Conservation (phyloP, 2,888 invertebrate genomes). For the Diaperis boleti region DNA sequence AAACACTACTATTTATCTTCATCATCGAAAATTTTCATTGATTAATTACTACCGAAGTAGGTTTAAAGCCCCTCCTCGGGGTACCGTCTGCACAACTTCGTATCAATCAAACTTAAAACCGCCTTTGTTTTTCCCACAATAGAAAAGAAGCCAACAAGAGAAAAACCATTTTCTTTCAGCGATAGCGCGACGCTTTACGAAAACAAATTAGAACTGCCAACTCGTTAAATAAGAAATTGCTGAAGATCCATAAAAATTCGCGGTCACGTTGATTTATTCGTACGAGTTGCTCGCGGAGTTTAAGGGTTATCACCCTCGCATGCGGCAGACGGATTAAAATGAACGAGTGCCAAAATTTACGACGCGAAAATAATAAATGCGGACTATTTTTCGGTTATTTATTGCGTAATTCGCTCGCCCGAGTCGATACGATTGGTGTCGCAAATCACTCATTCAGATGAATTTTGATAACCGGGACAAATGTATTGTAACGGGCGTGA, state of each 20-base stretch:
- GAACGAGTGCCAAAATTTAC: constrained; percentile 5
- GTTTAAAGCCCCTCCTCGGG: constrained; percentile 5
- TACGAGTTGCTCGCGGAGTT: neutral
- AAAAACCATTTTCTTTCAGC: constrained; percentile 4
- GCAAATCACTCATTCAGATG: neutral
- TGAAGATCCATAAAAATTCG: neutral
- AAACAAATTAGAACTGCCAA: constrained; percentile 20
- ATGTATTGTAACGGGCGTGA: too few species aligned
- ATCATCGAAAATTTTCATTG: constrained; percentile 5
- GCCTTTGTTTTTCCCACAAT: constrained; percentile 19
- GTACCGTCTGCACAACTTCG: constrained; percentile 8
- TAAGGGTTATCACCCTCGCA: neutral
- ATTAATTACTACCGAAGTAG: constrained; percentile 13
- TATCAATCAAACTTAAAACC: constrained; percentile 8
- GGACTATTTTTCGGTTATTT: constrained; percentile 1
- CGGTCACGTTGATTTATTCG: constrained; percentile 2
- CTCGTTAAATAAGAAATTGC: constrained; percentile 14
- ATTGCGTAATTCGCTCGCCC: neutral
- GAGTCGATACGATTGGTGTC: neutral
- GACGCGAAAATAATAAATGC: neutral
- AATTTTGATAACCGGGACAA: neutral
- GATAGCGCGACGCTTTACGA: constrained; percentile 6
- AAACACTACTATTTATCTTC: constrained; percentile 10
- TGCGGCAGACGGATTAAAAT: constrained; percentile 1
- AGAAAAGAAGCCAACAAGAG: constrained; percentile 12